Evolutionary conservation across 2,113 vertebrate genomes (phyloP).

Genomic region (Centrocercus urophasianus): DNA sequence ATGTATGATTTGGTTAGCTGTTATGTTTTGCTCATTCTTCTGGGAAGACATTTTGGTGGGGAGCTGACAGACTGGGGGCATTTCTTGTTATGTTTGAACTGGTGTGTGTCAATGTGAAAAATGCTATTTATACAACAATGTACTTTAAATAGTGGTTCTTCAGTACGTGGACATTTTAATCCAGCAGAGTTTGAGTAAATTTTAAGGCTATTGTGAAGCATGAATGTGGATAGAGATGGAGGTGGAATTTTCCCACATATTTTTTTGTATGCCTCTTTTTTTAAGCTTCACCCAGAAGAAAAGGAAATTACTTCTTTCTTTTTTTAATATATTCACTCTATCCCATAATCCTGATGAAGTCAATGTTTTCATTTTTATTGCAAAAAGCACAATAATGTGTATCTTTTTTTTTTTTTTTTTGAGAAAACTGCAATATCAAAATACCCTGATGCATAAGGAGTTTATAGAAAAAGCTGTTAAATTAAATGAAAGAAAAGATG

Average conservation of each 20-base stretch:
- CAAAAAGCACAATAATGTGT: neutral
- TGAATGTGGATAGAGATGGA: neutral
- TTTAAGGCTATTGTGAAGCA: neutral
- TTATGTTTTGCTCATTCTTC: conserved; percentile 48
- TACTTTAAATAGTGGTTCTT: conserved; percentile 48
- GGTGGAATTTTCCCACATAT: neutral
- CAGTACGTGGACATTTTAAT: conserved; percentile 4
- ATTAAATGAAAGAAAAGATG: conserved; percentile 42
- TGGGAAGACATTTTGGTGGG: conserved; percentile 3
- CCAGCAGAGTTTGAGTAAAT: neutral
- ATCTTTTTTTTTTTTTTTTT: neutral
- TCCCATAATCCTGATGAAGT: neutral
- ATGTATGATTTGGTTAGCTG: conserved; percentile 42
- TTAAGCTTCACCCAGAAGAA: neutral
- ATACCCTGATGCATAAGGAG: conserved; percentile 1
- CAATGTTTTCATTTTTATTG: conserved; percentile 25
- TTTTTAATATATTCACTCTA: neutral
- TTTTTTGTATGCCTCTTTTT: neutral
- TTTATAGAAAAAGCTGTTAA: conserved; percentile 36
- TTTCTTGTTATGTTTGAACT: conserved; percentile 42
- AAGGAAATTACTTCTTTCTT: neutral
- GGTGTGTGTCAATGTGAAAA: conserved; percentile 30
- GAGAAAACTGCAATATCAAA: conserved; percentile 11
- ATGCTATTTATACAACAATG: conserved; percentile 10
- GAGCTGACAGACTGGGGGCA: conserved; percentile 29